Base-by-base conservation (phyloP, 2,888 invertebrate genomes). In the Unio pictorum region DNA sequence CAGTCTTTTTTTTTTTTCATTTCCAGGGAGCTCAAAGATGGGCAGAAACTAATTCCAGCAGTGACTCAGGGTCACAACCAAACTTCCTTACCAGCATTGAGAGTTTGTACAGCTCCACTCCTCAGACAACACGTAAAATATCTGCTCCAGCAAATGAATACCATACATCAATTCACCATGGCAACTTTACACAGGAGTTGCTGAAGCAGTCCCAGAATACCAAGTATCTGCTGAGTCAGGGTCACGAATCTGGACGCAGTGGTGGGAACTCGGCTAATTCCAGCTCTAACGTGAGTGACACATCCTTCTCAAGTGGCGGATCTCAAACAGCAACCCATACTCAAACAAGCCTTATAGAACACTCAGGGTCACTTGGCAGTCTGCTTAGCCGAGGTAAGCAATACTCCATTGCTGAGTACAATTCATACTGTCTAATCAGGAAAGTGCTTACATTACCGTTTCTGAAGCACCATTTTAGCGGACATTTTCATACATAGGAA, bases 141-240 rank as follows among this genome's bases (percentile, higher is more conserved):
- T 67, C 73, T 4, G 58, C 59, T 18, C 61, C 64, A 28, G 68
- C 60, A 3, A 65, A 70, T 61, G 74, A 75, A 57, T 78, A 77
- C 64, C 45, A 45, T 45, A 63, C 81, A 17, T 71, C 81, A 20
- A 76, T 83, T 54, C 80, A 83, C 59, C 85, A 86, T 61, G 85
- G 86, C 62, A 85, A 85, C 76, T 84, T 85, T 63, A 81, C 85
- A 8, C 77, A 84, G 66, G 87, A 87, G 73, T 75, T 87, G n/a
- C 78, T 85, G 57, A 87, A 87, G 72, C 86, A 86, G 74, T 79
- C 82, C 20, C 87, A 87, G 74, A 87, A 87, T 68, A 85, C 87
- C 20, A 87, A 87, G 73, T 87, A 81, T 69, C 76, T 87, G 55
- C 74, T 87, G 17, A 82, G 83, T 58, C 84, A 86, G 57, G 82